These are phyloP conservation scores for Chymomyza fuscimana DNA, from an alignment of 2,888 invertebrate genomes.

Conservation along the genomic window DNA sequence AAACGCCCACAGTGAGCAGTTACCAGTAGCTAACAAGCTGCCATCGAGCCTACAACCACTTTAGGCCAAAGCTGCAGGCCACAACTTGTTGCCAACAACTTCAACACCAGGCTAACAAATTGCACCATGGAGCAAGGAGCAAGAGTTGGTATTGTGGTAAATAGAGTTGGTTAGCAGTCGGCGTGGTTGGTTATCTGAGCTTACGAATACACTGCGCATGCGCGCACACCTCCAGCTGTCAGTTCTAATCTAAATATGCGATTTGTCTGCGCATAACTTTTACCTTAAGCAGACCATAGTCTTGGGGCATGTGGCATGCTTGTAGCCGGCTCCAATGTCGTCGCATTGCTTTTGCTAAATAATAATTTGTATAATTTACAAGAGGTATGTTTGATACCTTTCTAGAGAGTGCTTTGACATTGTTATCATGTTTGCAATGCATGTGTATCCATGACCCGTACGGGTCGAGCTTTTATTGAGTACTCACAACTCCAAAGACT, in stretches of 20 bases:
- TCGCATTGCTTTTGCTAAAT: constrained; percentile 43
- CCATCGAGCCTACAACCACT: constrained; percentile 19
- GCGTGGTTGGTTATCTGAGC: not conserved
- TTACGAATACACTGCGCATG: constrained; percentile 29
- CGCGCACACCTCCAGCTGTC: constrained; percentile 50
- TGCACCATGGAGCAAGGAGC: not conserved
- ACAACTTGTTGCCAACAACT: not conserved
- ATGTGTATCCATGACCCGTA: too few species aligned
- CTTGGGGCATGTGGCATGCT: constrained; percentile 25
- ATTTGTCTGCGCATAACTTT: constrained; percentile 66
- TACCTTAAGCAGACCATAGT: constrained; percentile 39
- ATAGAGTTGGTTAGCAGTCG: constrained; percentile 37
- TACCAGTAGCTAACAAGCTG: constrained; percentile 28
- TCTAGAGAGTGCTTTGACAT: not conserved
- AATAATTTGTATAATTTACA: constrained; percentile 72
- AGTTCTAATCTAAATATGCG: constrained; percentile 68
- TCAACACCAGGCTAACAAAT: not conserved
- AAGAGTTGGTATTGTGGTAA: constrained; percentile 5
- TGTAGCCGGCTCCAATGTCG: constrained; percentile 10
- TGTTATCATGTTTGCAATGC: not conserved
- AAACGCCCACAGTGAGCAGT: constrained; percentile 37
- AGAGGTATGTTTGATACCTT: constrained; percentile 35
- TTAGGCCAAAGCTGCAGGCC: too few species aligned
- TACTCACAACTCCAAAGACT: too few species aligned
- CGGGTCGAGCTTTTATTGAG: too few species aligned